Percentiles rank a stretch among this genome's conserved stretches.
Conservation (phyloP, 2,888 invertebrate species). For the Mythimna vitellina region DNA sequence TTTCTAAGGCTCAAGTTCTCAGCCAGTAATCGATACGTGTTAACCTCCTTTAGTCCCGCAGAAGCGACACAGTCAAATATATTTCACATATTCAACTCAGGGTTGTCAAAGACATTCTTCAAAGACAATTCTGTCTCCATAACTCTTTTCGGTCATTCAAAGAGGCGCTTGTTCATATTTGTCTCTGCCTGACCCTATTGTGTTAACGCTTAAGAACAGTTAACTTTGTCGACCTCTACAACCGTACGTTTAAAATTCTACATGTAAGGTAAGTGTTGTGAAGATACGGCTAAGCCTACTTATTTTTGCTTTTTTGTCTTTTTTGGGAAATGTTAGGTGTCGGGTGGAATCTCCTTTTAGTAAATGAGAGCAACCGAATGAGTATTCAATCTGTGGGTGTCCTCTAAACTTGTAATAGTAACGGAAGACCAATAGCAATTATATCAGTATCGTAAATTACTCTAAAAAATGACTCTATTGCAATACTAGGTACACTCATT, state of each 20-base stretch:
- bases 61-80: constrained; percentile 32
- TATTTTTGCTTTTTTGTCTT: constrained; percentile 14
- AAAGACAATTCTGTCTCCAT: constrained; percentile 52
- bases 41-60: constrained; percentile 3
- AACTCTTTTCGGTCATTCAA: constrained; percentile 54
- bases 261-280: constrained; percentile 38
- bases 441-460: too few species aligned
- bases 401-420: too few species aligned
- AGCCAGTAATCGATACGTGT: neutral
- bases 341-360: neutral
- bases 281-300: constrained; percentile 35
- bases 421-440: too few species aligned
- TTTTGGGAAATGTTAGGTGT: neutral
- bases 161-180: constrained; percentile 60
- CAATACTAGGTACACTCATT: neutral
- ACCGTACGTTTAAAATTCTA: constrained; percentile 52
- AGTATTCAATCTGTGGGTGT: neutral
- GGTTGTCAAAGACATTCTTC: constrained; percentile 61
- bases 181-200: constrained; percentile 66
- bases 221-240: constrained; percentile 59
- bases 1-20: neutral
- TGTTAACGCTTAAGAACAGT: constrained; percentile 58
- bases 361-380: neutral
- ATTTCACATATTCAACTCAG: constrained; percentile 43
- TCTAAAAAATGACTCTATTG: neutral